Base-by-base conservation (phyloP, 1,140 invertebrate genomes). In the Ips nitidus region DNA sequence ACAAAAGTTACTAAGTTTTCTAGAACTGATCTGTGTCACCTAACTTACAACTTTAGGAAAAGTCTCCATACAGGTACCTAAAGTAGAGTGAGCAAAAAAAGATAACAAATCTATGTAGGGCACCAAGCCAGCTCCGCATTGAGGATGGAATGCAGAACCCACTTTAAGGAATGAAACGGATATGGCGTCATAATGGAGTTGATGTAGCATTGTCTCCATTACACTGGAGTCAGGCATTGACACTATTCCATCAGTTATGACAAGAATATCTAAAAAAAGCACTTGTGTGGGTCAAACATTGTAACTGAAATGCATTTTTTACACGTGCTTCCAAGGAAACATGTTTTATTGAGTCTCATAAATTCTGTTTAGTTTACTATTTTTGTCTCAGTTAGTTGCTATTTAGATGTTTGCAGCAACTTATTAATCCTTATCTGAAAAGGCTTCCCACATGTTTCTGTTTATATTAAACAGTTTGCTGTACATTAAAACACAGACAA, bases 221-320 rank as follows among this genome's bases (percentile, higher is more conserved):
- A 90, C 84, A 73, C 87, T 86, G 39, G 88, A 85, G 79, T 93
- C 91, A 4, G 91, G 89, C 22, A 91, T 84, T 65, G 88, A 89
- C n/a, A 94, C 86, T 60, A 93, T 87, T 2, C 91, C 92, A 82
- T 94, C 92, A 8, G 91, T 91, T 62, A 94, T 86, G 50, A 94
- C 85, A 58, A 94, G 84, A 77, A 94, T 87, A 81, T 91, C 90
- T 92, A 78, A 56, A 84, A 84, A 52, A 59, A 22, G 22, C 22
- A 22, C 59, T 2, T 56, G 22, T 22, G 22, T 22, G 22, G 22
- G 22, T 22, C 22, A 22, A 22, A 22, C 22, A 22, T 22, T 22
- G 22, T 22, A 22, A 22, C 22, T 22, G 22, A 22, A 22, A n/a
- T 50, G 8, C 36, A n/a, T n/a, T 22, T 7, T n/a, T 50, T 2